A percentile compares a stretch with the other conserved stretches of the same genome.
phyloP scores from a whole-genome alignment of 1,140 invertebrate genomes.

The Macrostomum lignano region DNA sequence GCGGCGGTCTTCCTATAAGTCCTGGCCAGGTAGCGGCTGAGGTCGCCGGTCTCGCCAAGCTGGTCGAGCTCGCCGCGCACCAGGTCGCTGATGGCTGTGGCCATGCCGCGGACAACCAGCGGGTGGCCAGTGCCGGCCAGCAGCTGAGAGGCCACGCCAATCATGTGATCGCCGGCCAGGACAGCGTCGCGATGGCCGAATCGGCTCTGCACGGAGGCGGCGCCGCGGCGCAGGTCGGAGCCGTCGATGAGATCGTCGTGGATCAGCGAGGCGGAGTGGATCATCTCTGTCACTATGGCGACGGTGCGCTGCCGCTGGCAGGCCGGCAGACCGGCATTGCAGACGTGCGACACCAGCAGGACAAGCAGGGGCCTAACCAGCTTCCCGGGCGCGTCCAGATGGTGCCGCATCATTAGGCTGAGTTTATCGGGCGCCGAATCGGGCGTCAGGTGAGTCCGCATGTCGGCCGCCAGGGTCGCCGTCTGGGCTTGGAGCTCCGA shows the following conservation, averaged over 20 bases:
- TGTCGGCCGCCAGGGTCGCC: no score
- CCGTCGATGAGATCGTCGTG: constrained; percentile 92
- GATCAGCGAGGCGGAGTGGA: constrained; percentile 72
- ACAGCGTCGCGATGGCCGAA: no score
- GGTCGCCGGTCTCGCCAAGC: constrained; percentile 63
- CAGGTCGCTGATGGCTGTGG: constrained; percentile 23
- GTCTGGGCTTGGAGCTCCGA: no score
- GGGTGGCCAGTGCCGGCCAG: constrained; percentile 6
- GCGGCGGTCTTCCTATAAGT: constrained; percentile 82
- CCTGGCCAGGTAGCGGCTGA: constrained; percentile 71
- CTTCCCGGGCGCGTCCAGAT: no score
- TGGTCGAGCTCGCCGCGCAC: no score
- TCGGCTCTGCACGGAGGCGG: no score
- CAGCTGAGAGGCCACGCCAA: constrained; percentile 2
- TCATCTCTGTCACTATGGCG: constrained; percentile 82
- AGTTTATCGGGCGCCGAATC: no score
- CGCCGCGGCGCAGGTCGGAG: constrained; percentile 58
- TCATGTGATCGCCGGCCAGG: constrained; percentile 2
- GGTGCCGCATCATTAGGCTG: no score
- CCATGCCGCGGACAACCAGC: constrained; percentile 5
- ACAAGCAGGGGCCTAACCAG: no score
- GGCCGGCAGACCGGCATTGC: no score
- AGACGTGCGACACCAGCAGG: no score
- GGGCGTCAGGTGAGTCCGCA: no score
- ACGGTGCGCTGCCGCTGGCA: constrained; percentile 65